phyloP scores from a whole-genome alignment of 2,888 invertebrate species.

The Eupithecia inturbata region DNA sequence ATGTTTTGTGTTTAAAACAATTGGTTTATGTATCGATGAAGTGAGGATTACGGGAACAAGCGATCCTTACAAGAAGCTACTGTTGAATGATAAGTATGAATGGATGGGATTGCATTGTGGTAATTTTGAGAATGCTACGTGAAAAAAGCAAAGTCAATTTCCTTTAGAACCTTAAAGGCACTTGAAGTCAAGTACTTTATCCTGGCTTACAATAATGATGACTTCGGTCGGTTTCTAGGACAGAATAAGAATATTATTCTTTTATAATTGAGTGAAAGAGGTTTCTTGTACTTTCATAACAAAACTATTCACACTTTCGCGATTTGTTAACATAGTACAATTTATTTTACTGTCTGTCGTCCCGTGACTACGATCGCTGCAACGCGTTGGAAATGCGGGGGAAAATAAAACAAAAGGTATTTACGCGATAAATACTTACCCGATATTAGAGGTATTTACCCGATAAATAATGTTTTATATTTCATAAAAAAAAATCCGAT shows the following conservation, averaged over 20 bases:
- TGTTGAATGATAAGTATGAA: constrained; percentile 44
- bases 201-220: constrained; percentile 22
- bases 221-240: constrained; percentile 15
- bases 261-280: neutral
- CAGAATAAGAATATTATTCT: neutral
- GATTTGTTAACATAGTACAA: too few species aligned
- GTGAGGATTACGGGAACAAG: constrained; percentile 57
- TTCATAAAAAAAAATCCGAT: too few species aligned
- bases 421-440: too few species aligned
- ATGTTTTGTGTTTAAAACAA: constrained; percentile 75
- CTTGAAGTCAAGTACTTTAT: constrained; percentile 34
- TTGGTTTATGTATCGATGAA: constrained; percentile 60
- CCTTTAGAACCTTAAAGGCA: constrained; percentile 12
- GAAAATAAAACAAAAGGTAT: too few species aligned
- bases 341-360: too few species aligned
- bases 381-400: too few species aligned
- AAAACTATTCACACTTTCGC: too few species aligned
- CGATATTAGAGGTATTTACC: too few species aligned
- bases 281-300: neutral
- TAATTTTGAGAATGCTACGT: constrained; percentile 31
- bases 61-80: constrained; percentile 49
- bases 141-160: constrained; percentile 30
- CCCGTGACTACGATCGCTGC: too few species aligned
- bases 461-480: too few species aligned
- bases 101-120: constrained; percentile 40